These are phyloP conservation scores for Amphibalanus amphitrite DNA, from an alignment of 1,140 invertebrate species.

Conservation along the genomic window DNA sequence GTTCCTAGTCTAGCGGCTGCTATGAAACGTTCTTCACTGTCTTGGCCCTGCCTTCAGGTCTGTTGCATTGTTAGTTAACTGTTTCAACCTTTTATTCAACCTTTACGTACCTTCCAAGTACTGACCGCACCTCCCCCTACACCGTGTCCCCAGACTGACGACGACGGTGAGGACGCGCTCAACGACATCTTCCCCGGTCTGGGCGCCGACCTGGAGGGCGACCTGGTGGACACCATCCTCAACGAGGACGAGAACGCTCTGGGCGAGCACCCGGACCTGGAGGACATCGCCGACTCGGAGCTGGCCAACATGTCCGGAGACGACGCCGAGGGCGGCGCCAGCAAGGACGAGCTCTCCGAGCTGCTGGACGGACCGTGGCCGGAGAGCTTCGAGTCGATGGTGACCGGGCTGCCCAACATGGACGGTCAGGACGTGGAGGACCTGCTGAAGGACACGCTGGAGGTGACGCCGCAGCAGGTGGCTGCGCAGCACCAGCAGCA, in stretches of 20 bases:
- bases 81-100: no score
- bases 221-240: constrained; percentile 2
- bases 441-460: constrained; percentile 13
- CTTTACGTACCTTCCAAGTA: no score
- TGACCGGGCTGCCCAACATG: constrained; percentile 9
- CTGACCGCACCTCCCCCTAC: no score
- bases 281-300: not conserved
- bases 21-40: no score
- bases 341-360: constrained; percentile 12
- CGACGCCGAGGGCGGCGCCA: constrained; percentile 9
- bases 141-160: no score
- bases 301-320: constrained; percentile 1
- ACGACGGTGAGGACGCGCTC: not conserved
- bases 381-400: not conserved
- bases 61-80: no score
- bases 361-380: not conserved
- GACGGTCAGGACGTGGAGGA: constrained; percentile 15
- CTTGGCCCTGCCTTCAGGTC: no score
- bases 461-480: constrained; percentile 17
- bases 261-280: not conserved
- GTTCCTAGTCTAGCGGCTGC: no score
- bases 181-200: not conserved
- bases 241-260: not conserved
- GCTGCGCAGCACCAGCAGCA: constrained; percentile 15
- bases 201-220: constrained; percentile 2